phyloP scores from a whole-genome alignment of 2,888 invertebrate species.

The Parthenolecanium corni region DNA sequence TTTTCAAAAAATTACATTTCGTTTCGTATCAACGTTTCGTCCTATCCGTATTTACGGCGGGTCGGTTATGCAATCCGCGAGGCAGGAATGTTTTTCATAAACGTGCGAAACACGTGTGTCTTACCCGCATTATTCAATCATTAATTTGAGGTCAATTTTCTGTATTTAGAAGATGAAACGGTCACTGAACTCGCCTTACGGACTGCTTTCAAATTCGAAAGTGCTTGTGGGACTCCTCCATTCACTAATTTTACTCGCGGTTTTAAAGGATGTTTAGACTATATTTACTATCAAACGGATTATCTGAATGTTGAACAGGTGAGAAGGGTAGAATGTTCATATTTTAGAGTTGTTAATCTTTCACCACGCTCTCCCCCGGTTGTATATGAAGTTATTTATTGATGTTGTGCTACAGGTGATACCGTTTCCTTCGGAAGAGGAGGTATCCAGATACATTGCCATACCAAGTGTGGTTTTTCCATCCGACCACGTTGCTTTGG shows the following conservation, averaged over 20 bases:
- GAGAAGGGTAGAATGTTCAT: slow-evolving; percentile 21
- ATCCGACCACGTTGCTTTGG: slow-evolving; percentile 83
- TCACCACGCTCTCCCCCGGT: background rate
- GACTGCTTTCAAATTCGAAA: slow-evolving; percentile 54
- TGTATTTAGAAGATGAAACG: slow-evolving; percentile 44
- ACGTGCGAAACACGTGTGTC: too few species aligned
- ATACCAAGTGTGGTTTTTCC: slow-evolving; percentile 83
- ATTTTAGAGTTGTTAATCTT: background rate
- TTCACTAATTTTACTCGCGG: slow-evolving; percentile 74
- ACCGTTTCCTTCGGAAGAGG: slow-evolving; percentile 67
- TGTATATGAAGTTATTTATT: background rate
- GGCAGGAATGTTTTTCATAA: too few species aligned
- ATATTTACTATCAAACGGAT: slow-evolving; percentile 69
- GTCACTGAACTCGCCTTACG: slow-evolving; percentile 50
- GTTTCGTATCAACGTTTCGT: too few species aligned
- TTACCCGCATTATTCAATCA: too few species aligned
- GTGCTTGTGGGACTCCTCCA: slow-evolving; percentile 71
- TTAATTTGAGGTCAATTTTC: too few species aligned
- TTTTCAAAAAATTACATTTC: background rate
- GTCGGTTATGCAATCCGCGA: too few species aligned
- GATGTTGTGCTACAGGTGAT: slow-evolving; percentile 55
- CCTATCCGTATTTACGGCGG: too few species aligned
- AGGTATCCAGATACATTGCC: slow-evolving; percentile 59
- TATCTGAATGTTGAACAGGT: slow-evolving; percentile 47
- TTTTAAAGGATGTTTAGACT: slow-evolving; percentile 81